Percentiles rank a stretch among this genome's conserved stretches.
Evolutionary conservation across 2,113 vertebrate species (phyloP).

Genomic region (Pygathrix nemaeus): DNA sequence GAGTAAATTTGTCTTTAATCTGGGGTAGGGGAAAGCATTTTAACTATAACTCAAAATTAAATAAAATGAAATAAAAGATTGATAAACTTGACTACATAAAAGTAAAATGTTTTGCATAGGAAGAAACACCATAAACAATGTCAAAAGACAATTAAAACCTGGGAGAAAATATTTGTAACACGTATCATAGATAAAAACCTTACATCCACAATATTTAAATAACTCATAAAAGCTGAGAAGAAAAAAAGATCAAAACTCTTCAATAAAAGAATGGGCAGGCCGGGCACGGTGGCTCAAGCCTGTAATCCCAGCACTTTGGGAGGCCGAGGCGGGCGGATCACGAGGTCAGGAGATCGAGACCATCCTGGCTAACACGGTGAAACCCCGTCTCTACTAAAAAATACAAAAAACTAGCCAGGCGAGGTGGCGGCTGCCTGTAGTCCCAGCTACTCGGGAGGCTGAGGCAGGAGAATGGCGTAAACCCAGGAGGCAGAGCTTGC

Average conservation of each 20-base stretch:
- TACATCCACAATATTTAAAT: neutral
- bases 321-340: too few relatives aligned
- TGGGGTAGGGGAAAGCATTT: neutral
- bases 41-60: conserved; percentile 26
- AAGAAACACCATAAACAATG: neutral
- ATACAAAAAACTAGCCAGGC: too few relatives aligned
- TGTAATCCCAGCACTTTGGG: too few relatives aligned
- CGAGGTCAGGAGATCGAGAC: too few relatives aligned
- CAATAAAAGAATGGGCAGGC: neutral
- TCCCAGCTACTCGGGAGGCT: too few relatives aligned
- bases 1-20: conserved; percentile 26
- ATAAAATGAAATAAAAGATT: conserved; percentile 9
- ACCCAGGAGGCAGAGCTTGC: too few relatives aligned
- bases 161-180: conserved; percentile 34
- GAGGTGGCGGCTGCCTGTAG: too few relatives aligned
- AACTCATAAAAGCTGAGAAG: neutral
- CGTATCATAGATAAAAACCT: neutral
- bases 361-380: too few relatives aligned
- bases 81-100: neutral
- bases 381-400: too few relatives aligned
- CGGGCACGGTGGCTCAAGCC: too few relatives aligned
- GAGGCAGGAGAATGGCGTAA: too few relatives aligned
- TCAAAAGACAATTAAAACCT: conserved; percentile 18
- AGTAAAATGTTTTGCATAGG: neutral
- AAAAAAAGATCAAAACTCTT: neutral